These are phyloP conservation scores for Hybognathus amarus DNA, from an alignment of 2,797 vertebrate species.

Conservation along the genomic window DNA sequence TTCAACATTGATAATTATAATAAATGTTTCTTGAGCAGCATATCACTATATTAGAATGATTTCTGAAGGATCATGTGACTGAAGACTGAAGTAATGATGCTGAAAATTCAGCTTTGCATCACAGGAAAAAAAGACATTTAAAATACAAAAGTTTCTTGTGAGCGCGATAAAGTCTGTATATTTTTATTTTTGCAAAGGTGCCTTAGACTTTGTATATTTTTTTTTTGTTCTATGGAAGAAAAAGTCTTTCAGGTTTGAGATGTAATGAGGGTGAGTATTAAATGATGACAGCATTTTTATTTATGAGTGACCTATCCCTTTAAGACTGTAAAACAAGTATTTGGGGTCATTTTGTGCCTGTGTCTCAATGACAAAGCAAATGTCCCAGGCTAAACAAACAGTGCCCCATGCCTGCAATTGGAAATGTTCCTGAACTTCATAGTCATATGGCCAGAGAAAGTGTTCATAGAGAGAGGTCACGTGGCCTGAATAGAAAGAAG, in stretches of 20 bases:
- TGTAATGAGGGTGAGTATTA: neutral
- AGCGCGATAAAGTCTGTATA: too few species aligned
- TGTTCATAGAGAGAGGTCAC: slow-evolving; percentile 52
- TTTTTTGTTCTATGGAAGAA: neutral
- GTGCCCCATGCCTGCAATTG: neutral
- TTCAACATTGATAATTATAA: neutral
- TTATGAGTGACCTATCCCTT: slow-evolving; percentile 8
- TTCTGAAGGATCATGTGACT: too few species aligned
- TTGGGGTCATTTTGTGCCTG: neutral
- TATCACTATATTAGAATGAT: neutral
- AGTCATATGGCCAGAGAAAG: slow-evolving; percentile 40
- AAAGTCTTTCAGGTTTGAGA: neutral
- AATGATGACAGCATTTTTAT: neutral
- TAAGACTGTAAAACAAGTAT: neutral
- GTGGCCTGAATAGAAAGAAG: slow-evolving; percentile 58
- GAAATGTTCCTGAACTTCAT: slow-evolving; percentile 23
- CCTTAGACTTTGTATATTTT: too few species aligned
- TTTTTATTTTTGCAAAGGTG: too few species aligned
- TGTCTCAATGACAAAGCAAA: slow-evolving; percentile 8
- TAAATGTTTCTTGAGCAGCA: neutral
- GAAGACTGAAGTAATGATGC: too few species aligned
- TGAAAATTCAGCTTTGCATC: neutral
- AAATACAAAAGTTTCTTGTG: neutral
- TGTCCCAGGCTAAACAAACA: slow-evolving; percentile 32
- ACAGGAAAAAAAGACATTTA: neutral